A percentile compares a stretch with the other conserved stretches of the same genome.
phyloP scores from a whole-genome alignment of 2,888 invertebrate genomes.

The Cheiracanthium punctorium region DNA sequence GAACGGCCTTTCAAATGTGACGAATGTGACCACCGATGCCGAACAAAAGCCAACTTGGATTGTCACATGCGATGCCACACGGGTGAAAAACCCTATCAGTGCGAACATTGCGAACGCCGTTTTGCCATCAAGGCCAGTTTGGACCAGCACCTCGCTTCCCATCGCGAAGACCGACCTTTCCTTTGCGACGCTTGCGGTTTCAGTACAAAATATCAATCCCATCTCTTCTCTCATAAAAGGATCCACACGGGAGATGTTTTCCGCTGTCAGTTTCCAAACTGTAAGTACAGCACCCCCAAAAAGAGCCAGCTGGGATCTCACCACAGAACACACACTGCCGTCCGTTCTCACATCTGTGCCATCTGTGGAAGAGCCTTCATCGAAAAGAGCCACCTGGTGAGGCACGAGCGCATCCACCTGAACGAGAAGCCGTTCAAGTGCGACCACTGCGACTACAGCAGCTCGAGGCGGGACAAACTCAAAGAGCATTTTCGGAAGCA shows the following conservation, averaged over 20 bases:
- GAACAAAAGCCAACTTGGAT: slow-evolving; percentile 80
- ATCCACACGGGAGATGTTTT: slow-evolving; percentile 81
- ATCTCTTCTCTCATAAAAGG: slow-evolving; percentile 81
- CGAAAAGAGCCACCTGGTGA: slow-evolving; percentile 82
- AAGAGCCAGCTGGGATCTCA: slow-evolving; percentile 82
- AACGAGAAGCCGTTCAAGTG: slow-evolving; percentile 81
- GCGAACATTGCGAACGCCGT: slow-evolving; percentile 80
- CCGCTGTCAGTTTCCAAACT: slow-evolving; percentile 80
- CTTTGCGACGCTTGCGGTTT: slow-evolving; percentile 82
- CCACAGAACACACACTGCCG: slow-evolving; percentile 80
- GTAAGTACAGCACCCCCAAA: slow-evolving; percentile 81
- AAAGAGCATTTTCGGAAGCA: slow-evolving; percentile 79
- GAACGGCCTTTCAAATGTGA: slow-evolving; percentile 78
- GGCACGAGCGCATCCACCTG: slow-evolving; percentile 82
- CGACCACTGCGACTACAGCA: slow-evolving; percentile 81
- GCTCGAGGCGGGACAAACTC: slow-evolving; percentile 81
- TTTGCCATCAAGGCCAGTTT: slow-evolving; percentile 80
- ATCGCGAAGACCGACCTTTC: slow-evolving; percentile 79
- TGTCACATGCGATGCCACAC: slow-evolving; percentile 81
- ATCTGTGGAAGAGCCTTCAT: slow-evolving; percentile 82
- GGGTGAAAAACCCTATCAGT: slow-evolving; percentile 79
- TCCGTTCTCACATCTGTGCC: slow-evolving; percentile 79
- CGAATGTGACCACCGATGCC: slow-evolving; percentile 80
- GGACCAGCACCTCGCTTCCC: slow-evolving; percentile 80
- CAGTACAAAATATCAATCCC: slow-evolving; percentile 82